These are phyloP conservation scores for Caenorhabditis drosophilae DNA, from an alignment of 2,888 invertebrate genomes.

Conservation along the genomic window DNA sequence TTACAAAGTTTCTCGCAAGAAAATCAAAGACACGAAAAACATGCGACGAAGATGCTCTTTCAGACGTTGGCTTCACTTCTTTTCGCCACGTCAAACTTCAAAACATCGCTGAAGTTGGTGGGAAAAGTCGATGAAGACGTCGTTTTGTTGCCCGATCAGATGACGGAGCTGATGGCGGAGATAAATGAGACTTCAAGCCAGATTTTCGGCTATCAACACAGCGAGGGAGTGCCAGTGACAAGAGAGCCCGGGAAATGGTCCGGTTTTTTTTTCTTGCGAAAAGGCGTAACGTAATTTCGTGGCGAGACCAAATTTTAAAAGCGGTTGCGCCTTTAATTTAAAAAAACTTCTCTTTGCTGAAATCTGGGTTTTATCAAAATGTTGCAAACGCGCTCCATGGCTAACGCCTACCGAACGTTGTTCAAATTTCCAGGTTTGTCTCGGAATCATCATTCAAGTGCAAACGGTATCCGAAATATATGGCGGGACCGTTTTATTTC, in stretches of 20 bases:
- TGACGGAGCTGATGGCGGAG: not conserved
- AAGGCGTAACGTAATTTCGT: no score
- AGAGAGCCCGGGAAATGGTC: no score
- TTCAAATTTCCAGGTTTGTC: no score
- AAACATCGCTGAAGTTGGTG: not conserved
- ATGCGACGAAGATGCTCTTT: no score
- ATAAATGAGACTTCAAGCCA: not conserved
- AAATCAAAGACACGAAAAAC: no score
- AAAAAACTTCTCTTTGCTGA: no score
- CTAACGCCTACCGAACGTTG: no score
- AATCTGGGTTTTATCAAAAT: no score
- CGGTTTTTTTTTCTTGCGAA: no score
- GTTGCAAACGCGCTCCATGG: no score
- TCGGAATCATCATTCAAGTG: not conserved
- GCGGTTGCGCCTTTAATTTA: no score
- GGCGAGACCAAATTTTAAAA: no score
- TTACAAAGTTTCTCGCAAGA: not conserved
- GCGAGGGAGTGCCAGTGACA: not conserved
- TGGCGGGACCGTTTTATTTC: not conserved
- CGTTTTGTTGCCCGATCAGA: not conserved
- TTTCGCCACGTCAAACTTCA: not conserved
- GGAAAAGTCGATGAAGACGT: constrained; percentile 5
- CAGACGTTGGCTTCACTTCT: not conserved
- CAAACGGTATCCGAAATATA: not conserved
- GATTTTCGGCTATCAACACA: not conserved